These are phyloP conservation scores for Phrynocephalus guinanensis DNA, from an alignment of 2,797 vertebrate species.

Conservation along the genomic window DNA sequence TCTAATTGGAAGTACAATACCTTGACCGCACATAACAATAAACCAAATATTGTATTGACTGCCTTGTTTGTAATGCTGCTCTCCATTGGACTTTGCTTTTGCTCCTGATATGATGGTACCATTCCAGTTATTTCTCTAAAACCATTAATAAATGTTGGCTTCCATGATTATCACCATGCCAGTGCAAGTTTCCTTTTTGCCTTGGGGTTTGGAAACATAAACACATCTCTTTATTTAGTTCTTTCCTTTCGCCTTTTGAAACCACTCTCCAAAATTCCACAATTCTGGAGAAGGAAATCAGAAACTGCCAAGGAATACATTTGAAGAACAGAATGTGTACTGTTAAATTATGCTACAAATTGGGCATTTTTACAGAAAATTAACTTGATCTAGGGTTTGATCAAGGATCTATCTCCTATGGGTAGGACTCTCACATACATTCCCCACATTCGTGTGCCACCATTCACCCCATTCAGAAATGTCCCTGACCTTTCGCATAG, in stretches of 20 bases:
- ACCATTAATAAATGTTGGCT: background rate
- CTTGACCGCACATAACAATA: no score
- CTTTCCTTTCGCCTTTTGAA: background rate
- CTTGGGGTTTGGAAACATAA: background rate
- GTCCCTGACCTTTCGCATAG: no score
- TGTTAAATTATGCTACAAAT: background rate
- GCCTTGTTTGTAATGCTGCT: background rate
- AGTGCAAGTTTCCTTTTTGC: background rate
- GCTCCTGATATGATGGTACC: background rate
- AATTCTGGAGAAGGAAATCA: background rate
- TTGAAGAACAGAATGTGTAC: constrained; percentile 22
- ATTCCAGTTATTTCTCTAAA: background rate
- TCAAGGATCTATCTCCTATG: background rate
- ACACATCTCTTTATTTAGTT: background rate
- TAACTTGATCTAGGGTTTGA: background rate
- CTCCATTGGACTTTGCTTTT: background rate
- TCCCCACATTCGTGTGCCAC: no score
- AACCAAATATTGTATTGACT: background rate
- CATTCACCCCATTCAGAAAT: no score
- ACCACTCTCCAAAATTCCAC: background rate
- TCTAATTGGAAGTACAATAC: no score
- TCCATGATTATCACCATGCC: background rate
- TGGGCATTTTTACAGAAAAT: background rate
- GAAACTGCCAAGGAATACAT: constrained; percentile 37
- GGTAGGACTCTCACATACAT: no score